A percentile compares a stretch with the other conserved stretches of the same genome.
Evolutionary conservation across 2,888 invertebrate genomes (phyloP).

Genomic region (Schizotus pectinicornis): DNA sequence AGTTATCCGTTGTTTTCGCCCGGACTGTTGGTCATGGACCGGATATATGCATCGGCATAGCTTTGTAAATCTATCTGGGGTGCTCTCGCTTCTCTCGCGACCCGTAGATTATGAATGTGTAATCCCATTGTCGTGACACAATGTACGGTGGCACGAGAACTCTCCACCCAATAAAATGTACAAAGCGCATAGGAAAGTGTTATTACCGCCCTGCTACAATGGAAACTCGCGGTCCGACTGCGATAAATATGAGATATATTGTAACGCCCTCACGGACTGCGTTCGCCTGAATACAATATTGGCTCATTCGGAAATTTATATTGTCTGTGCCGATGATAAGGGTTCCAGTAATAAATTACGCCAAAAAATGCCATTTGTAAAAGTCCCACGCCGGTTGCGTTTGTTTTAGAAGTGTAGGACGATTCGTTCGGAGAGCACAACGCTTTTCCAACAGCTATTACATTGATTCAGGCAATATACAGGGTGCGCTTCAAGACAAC

Average conservation of each 20-base stretch:
- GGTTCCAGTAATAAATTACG: slow-evolving; percentile 54
- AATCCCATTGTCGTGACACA: slow-evolving; percentile 53
- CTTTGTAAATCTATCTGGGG: slow-evolving; percentile 37
- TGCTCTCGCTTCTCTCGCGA: slow-evolving; percentile 18
- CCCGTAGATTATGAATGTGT: slow-evolving; percentile 52
- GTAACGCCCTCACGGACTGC: slow-evolving; percentile 43
- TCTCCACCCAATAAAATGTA: slow-evolving; percentile 54
- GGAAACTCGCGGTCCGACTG: slow-evolving; percentile 44
- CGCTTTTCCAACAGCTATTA: neutral
- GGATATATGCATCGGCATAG: slow-evolving; percentile 12
- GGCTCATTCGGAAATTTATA: slow-evolving; percentile 57
- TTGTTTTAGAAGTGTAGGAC: slow-evolving; percentile 30
- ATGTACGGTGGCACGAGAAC: slow-evolving; percentile 45
- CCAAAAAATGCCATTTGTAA: slow-evolving; percentile 55
- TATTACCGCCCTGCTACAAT: slow-evolving; percentile 51
- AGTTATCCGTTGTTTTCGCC: too few relatives aligned
- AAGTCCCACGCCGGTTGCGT: slow-evolving; percentile 43
- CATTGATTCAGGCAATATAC: neutral
- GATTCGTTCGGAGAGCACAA: neutral
- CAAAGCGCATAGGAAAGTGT: slow-evolving; percentile 56
- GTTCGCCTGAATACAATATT: slow-evolving; percentile 52
- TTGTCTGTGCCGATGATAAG: slow-evolving; percentile 57
- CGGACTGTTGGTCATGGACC: too few relatives aligned
- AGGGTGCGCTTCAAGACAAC: too few relatives aligned
- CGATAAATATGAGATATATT: slow-evolving; percentile 57